Conservation (phyloP, 2,113 vertebrate genomes). For the Chascanopsetta lugubris region DNA sequence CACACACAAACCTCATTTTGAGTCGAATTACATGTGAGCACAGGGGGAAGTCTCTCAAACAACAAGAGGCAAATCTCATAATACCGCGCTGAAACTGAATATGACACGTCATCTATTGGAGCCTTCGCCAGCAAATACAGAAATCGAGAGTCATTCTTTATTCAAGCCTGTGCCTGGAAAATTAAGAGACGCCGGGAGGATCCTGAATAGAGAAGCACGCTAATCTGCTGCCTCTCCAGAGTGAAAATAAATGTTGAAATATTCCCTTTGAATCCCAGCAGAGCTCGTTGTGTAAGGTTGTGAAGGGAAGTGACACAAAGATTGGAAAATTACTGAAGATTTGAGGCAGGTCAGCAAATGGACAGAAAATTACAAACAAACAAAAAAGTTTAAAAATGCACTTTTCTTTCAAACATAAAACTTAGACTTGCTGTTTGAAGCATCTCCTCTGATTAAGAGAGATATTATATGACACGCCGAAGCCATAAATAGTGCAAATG, state of each 20-base stretch:
- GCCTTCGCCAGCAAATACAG: constrained; percentile 25
- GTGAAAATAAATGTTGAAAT: constrained; percentile 10
- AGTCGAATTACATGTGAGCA: constrained; percentile 55
- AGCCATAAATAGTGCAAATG: constrained; percentile 32
- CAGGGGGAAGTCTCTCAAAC: constrained; percentile 20
- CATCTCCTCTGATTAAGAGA: constrained; percentile 29
- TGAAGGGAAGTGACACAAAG: not conserved
- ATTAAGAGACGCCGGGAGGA: constrained; percentile 18
- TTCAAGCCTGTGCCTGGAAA: constrained; percentile 15
- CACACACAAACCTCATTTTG: constrained; percentile 24
- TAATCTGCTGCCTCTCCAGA: constrained; percentile 2
- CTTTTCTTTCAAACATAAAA: too few relatives aligned
- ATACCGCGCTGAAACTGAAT: constrained; percentile 40
- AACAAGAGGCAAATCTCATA: constrained; percentile 32
- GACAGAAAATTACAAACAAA: not conserved
- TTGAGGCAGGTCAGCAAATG: not conserved
- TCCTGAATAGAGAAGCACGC: too few relatives aligned
- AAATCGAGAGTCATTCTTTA: constrained; percentile 24
- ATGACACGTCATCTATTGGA: constrained; percentile 52
- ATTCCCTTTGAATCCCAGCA: not conserved
- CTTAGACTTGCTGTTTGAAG: not conserved
- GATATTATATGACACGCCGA: not conserved
- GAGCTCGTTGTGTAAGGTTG: not conserved
- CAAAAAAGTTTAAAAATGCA: not conserved
- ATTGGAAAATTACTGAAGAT: not conserved